Base-by-base conservation (phyloP, 2,888 invertebrate genomes). In the Balanococcus diminutus region DNA sequence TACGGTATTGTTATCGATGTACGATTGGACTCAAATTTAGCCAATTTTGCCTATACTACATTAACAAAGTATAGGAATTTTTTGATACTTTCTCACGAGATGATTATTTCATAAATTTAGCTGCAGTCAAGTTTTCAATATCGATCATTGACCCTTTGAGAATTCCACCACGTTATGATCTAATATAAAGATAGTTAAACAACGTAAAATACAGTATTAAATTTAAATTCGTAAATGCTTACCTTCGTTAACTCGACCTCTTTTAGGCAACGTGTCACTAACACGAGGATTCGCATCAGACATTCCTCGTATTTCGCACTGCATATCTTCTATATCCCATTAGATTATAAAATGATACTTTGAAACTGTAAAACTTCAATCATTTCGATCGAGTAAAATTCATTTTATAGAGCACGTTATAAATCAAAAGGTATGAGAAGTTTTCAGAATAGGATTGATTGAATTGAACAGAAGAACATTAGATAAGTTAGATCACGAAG, bases 221-320 rank as follows among this genome's bases (percentile, higher is more conserved):
- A 42, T 56, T 28, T 11, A 82, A 22, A 46, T 32, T n/a, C n/a
- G n/a, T n/a, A n/a, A 19, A 86, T 84, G 88, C 90, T 89, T 89
- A 92, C 92, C 92, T 91, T 93, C 93, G 89, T 91, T 94, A 84
- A 94, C 94, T 89, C 93, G 92, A 87, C 94, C 94, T 88, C 92
- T 91, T 90, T 92, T 92, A 56, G 94, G 93, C 89, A 93, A 89
- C 84, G 92, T 90, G 89, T 93, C 93, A 88, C 90, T 90, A 86
- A 90, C 89, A 56, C 82, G 87, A 72, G 84, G 39, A 19, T 86
- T 86, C 28, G 86, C 32, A 51, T 87, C 87, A 14, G 79, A 82
- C 87, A 87, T 87, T 25, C 87, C 87, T 84, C 87, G 81, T 51
- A 88, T 86, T 86, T 88, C 87, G 81, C 87, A 88, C 75, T 88